Base-by-base conservation (phyloP, 2,888 invertebrate species). In the Eucera pruinosa region DNA sequence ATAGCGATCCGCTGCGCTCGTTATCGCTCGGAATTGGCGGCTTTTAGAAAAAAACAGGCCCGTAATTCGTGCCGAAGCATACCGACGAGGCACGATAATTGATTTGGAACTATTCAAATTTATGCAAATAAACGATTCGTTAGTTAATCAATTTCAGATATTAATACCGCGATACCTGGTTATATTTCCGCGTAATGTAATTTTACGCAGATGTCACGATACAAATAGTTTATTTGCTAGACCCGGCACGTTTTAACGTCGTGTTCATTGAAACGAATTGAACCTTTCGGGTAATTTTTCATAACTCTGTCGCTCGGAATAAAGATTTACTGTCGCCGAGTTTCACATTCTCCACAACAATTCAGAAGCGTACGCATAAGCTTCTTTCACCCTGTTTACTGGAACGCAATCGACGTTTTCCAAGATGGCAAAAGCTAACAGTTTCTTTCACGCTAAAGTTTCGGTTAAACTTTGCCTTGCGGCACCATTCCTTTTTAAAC, bases 51-150 rank as follows among this genome's bases (percentile, higher is more conserved):
- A 11, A 20, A 43, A 18, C 33, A 45, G 0, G 20, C 5, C 3
- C 11, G 11, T 11, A 36, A 57, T 47, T 48, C 47, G 2, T 18
- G 30, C 61, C 18, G 39, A 55, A 50, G 43, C 41, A 20, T n/a
- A 7, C 11, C 45, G 4, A 11, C 18, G n/a, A 18, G n/a, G 2
- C 7, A 4, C 41, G 54, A 54, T 60, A 55, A 68, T 68, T 68
- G 39, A 72, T 72, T 23, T 15, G 6, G 43, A 23, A 57, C 55
- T 62, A 70, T 70, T 70, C 43, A 20, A 13, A 50, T 36, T 45
- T 30, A 13, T 2, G 20, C 25, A 45, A 58, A 30, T 39, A 25
- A 58, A 45, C 43, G 48, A 45, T 23, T 50, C 57, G 62, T 71
- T 58, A 25, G 47, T 36, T 48, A 60, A 60, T 65, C 65, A 65